Base-by-base conservation (phyloP, 2,113 vertebrate species). In the Antennarius striatus region DNA sequence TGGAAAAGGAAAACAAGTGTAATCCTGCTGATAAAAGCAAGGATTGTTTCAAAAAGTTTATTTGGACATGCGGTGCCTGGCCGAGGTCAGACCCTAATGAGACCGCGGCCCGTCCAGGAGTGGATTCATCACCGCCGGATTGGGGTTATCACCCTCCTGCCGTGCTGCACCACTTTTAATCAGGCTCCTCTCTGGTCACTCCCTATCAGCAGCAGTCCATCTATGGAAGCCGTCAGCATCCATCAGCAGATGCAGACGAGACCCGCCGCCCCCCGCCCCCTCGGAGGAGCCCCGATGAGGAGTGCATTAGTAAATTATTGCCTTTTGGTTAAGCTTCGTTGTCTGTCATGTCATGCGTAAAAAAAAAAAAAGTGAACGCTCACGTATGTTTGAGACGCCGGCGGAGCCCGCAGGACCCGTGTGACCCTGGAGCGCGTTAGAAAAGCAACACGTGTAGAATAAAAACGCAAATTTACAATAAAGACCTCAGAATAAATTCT, bases 111-210 rank as follows among this genome's bases (percentile, higher is more conserved):
- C 82, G 84, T 88, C 86, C 81, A 76, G 83, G 83, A 46, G 82
- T 79, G 82, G 87, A 88, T 95, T 88, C 92, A 93, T 95, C 93
- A 92, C 79, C 90, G 82, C 85, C 87, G 89, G 90, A 88, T 88
- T 86, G 81, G 90, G 93, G 95, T 96, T 96, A 96, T 98, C 95
- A 88, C 85, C 86, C 74, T 84, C 85, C 75, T n/a, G 78, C 92
- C 89, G 89, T 92, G 94, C 94, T 94, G 94, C 94, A 94, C 93
- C 88, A 93, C 89, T 91, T 94, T 94, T 94, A 95, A 94, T 93
- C 93, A 95, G 93, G 92, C 94, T 95, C 92, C 93, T 91, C 92
- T 87, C 89, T 86, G 90, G 91, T 90, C 93, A 93, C 94, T 95
- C 94, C 93, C 94, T 95, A 95, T 96, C 95, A 95, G 93, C 92